A percentile compares a stretch with the other conserved stretches of the same genome.
These are phyloP conservation scores for Nothobranchius furzeri DNA, from an alignment of 2,113 vertebrate genomes.

Conservation along the genomic window DNA sequence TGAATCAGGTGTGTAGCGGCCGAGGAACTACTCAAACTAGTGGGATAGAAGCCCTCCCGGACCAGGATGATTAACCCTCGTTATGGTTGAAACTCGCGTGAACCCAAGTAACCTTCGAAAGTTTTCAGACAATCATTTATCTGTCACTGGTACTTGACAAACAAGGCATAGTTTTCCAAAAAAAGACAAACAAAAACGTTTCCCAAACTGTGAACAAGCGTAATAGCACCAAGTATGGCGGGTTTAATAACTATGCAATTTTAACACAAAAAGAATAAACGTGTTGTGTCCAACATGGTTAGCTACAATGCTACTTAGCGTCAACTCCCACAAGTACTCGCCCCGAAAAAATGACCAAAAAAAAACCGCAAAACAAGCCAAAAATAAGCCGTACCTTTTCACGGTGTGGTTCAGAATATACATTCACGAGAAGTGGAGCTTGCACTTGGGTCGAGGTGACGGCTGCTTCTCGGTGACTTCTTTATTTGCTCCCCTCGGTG, in stretches of 20 bases:
- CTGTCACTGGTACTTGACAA: neutral
- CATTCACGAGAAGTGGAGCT: neutral
- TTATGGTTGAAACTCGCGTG: neutral
- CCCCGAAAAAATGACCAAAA: neutral
- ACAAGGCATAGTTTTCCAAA: neutral
- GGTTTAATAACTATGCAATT: neutral
- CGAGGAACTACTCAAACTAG: too few relatives aligned
- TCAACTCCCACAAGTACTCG: neutral
- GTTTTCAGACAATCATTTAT: neutral
- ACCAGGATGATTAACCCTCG: too few relatives aligned
- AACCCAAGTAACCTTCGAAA: neutral
- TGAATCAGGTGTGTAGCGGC: too few relatives aligned
- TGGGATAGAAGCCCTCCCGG: too few relatives aligned
- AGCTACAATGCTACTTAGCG: slow-evolving; percentile 12
- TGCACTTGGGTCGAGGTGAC: neutral
- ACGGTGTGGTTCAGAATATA: neutral
- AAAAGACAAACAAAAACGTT: neutral
- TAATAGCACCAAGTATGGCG: neutral
- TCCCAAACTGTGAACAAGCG: too few relatives aligned
- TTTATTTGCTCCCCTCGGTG: neutral
- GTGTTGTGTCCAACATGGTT: neutral
- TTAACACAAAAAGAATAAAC: neutral
- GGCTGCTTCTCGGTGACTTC: neutral
- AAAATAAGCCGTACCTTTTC: neutral
- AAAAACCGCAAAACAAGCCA: neutral